Evolutionary conservation across 1,140 invertebrate species (phyloP).

Genomic region (Carcinoscorpius rotundicauda): DNA sequence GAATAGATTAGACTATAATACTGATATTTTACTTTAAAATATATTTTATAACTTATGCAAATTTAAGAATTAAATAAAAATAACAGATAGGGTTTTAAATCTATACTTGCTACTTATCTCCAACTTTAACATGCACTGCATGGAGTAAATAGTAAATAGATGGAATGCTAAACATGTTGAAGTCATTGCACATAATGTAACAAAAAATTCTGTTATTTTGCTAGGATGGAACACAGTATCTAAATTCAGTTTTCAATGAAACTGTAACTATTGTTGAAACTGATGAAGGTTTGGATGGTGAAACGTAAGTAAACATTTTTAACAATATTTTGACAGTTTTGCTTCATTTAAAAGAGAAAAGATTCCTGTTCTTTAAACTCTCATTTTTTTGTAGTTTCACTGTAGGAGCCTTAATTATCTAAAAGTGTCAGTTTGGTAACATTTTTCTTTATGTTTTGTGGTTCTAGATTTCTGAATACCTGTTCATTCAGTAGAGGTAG

Average conservation of each 20-base stretch:
- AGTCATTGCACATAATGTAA: too few relatives aligned
- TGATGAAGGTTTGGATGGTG: slow-evolving; percentile 92
- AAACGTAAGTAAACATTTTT: slow-evolving; percentile 52
- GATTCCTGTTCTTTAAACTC: too few relatives aligned
- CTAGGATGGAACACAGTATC: slow-evolving; percentile 53
- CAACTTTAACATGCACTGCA: neutral
- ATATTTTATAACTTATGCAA: too few relatives aligned
- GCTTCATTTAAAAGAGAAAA: too few relatives aligned
- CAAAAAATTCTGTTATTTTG: slow-evolving; percentile 23
- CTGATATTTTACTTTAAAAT: too few relatives aligned
- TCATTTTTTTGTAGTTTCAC: slow-evolving; percentile 2
- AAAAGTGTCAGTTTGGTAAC: neutral
- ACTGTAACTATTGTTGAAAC: slow-evolving; percentile 94
- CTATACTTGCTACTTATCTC: too few relatives aligned
- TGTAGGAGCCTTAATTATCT: neutral
- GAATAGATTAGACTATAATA: too few relatives aligned
- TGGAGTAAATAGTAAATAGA: slow-evolving; percentile 4
- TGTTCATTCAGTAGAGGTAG: too few relatives aligned
- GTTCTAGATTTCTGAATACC: too few relatives aligned
- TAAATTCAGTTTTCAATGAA: slow-evolving; percentile 95
- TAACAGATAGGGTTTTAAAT: too few relatives aligned
- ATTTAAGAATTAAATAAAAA: too few relatives aligned
- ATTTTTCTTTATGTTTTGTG: too few relatives aligned
- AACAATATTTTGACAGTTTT: neutral
- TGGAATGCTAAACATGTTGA: neutral